Base-by-base conservation (phyloP, 2,797 vertebrate species). In the Vireo griseus region DNA sequence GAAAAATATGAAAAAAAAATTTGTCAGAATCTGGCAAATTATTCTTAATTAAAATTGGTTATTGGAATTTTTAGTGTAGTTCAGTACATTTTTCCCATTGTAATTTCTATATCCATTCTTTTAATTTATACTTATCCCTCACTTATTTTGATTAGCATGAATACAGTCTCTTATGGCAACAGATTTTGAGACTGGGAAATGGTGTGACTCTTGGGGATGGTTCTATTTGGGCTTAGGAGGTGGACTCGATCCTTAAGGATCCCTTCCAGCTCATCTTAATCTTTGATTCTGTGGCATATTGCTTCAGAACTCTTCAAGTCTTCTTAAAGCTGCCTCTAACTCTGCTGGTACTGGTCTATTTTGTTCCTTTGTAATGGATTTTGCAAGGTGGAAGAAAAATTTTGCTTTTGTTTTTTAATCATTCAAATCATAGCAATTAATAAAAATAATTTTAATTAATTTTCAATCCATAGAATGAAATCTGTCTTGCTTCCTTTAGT, bases 401-500 rank as follows among this genome's bases (percentile, higher is more conserved):
- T 68, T 47, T 77, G 16, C 47, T 58, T 31, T 51, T 42, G 11
- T 29, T 48, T 86, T 86, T 59, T 55, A 88, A 61, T 47, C 45
- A 57, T 50, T 37, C 40, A 75, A 68, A 89, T 95, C 44, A 47
- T 79, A 74, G 33, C 50, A 52, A 78, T 80, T 73, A 86, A 16
- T 50, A 17, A 75, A 95, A 94, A 67, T 40, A 19, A 87, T 95
- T 94, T 84, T 45, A 54, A 47, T 45, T 86, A 13, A 35, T 87
- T 96, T 62, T 84, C 51, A 78, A 18, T 83, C 40, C 83, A n/a
- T 63, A 52, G 40, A 73, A 48, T 54, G 4, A 89, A 94, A 76
- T 88, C 62, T 75, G 16, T 88, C 83, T 88, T 50, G 25, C 58
- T 94, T 95, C 81, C 63, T 67, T 90, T 92, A 77, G n/a, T 86